Evolutionary conservation across 2,113 vertebrate genomes (phyloP), one percentile per base, ranked within the genome.

Genomic region (Pyxicephalus adspersus): DNA sequence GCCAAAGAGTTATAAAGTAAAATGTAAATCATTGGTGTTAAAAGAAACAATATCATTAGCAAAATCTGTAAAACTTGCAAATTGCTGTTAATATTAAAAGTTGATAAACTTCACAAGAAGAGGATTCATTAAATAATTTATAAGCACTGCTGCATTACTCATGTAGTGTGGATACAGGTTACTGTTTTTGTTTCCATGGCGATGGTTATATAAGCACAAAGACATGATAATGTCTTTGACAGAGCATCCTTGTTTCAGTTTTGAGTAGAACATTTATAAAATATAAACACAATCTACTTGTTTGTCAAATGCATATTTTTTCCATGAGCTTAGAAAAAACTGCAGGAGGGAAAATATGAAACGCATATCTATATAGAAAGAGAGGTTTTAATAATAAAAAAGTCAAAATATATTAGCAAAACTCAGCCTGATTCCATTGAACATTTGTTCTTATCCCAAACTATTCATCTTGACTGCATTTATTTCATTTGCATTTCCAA

Each of bases 81-180:
- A 74, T 64, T 65, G 50, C 45, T 65, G 26, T 65, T 65, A 64
- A 64, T 74, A 34, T 29, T 29, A 64, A 74, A 57, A 74, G 50
- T 26, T 57, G 29, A 65, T 58, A 71, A 74, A 65, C 18, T 74
- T 74, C 28, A 20, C 50, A 81, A 55, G 57, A 34, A 63, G 68
- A 73, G 31, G 25, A 74, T 51, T 74, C 58, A 65, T 81, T 81
- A 74, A 74, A 81, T 74, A 74, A 81, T 81, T 81, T 81, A 81
- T 54, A 74, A 38, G 28, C 79, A 74, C 25, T n/a, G 51, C 65
- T 81, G 54, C 16, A 81, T 74, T 81, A 81, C 61, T 74, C 51
- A 81, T 81, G 70, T 61, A 74, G 70, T 45, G 70, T 70, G 65
- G 70, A 74, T 65, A 81, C 70, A 81, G 61, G 58, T 74, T 81